Base-by-base conservation (phyloP, 2,797 vertebrate species). In the Enteromius trimaculatus region DNA sequence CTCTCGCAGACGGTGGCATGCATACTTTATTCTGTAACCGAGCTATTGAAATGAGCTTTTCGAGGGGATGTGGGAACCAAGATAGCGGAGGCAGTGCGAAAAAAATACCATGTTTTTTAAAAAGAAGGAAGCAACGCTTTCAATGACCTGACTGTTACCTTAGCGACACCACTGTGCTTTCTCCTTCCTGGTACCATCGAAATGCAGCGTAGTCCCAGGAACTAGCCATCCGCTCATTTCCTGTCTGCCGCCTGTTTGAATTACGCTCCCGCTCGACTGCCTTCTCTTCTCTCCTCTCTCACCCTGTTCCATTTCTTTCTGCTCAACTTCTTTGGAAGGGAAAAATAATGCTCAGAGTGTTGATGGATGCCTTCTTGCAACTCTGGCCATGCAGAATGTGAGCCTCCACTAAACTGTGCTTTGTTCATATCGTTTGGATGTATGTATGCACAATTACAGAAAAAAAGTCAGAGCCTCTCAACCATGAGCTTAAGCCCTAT, bases 161-260 rank as follows among this genome's bases (percentile, higher is more conserved):
- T 94, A 91, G 90, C 92, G 93, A 95, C 92, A 90, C 90, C 89
- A 84, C 94, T 94, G 88, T 90, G 93, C 95, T 95, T 95, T 94
- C 93, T 94, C 96, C 95, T 95, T 95, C 95, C 96, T 96, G 96
- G 97, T 97, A 96, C 95, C 94, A 95, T 95, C 95, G 95, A 93
- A 97, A 96, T 96, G 96, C 96, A 96, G 97, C 95, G 76, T 95
- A 94, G 94, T 96, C 95, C 96, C 96, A 97, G 96, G 96, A 97
- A 96, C 95, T 95, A 91, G 95, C 95, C 95, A 95, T 97, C 95
- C 93, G 95, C 96, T 98, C 96, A 97, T 98, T 99, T 98, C 98
- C 98, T 98, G 97, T 97, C 97, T 97, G 96, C 97, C 96, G 96
- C 97, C 97, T 98, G 96, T 97, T 98, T 97, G 95, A 99, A 98